Evolutionary conservation across 2,888 invertebrate species (phyloP).

Genomic region (Alitta virens): DNA sequence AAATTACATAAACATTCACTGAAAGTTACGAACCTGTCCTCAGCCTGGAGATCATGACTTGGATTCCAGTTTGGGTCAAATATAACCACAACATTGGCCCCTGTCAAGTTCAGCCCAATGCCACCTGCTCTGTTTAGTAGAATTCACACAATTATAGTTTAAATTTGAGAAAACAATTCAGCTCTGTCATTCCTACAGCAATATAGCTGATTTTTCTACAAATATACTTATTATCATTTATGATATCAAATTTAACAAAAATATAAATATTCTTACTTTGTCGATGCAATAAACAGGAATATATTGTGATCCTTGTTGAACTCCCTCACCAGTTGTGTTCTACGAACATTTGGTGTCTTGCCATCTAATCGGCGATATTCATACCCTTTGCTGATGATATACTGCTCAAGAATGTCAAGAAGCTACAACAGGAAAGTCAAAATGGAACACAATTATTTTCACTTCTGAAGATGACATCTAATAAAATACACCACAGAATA

Average conservation of each 20-base stretch:
- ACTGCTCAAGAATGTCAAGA: constrained; percentile 50
- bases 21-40: constrained; percentile 46
- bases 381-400: constrained; percentile 45
- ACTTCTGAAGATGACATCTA: too few relatives aligned
- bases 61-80: constrained; percentile 58
- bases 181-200: background rate
- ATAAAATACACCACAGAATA: too few relatives aligned
- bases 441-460: too few relatives aligned
- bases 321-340: constrained; percentile 43
- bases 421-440: constrained; percentile 33
- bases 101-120: constrained; percentile 52
- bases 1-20: too few relatives aligned
- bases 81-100: constrained; percentile 54
- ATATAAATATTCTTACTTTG: constrained; percentile 47
- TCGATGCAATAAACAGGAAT: constrained; percentile 51
- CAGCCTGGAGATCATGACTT: constrained; percentile 55
- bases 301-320: constrained; percentile 49
- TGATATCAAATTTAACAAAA: too few relatives aligned
- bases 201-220: too few relatives aligned
- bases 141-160: background rate
- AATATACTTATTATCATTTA: too few relatives aligned
- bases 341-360: constrained; percentile 34
- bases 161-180: background rate
- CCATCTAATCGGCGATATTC: constrained; percentile 51
- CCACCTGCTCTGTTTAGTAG: constrained; percentile 55